Evolutionary conservation across 2,113 vertebrate species (phyloP).

Genomic region (Salvelinus sp.): DNA sequence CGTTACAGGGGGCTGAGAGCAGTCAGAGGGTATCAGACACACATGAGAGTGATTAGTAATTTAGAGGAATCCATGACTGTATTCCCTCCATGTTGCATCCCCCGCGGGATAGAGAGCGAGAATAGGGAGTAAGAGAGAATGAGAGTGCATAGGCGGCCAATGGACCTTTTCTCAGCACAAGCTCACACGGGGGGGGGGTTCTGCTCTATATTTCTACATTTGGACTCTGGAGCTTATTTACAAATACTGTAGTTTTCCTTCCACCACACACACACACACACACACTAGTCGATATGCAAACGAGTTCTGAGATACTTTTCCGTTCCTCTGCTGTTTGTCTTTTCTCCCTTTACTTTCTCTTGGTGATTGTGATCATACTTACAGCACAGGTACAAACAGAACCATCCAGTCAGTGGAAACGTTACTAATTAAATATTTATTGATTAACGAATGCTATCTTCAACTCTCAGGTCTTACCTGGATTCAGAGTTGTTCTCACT

Average conservation of each 20-base stretch:
- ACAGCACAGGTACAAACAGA: neutral
- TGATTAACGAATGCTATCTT: neutral
- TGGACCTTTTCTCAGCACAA: constrained; percentile 26
- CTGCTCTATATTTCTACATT: neutral
- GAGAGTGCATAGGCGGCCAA: neutral
- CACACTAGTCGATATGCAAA: neutral
- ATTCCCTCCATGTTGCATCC: constrained; percentile 53
- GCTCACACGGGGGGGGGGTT: neutral
- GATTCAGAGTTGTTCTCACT: neutral
- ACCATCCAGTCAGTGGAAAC: neutral
- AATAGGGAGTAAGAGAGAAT: neutral
- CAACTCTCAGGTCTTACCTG: neutral
- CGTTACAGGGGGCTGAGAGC: constrained; percentile 28
- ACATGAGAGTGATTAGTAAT: constrained; percentile 94
- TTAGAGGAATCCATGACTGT: constrained; percentile 89
- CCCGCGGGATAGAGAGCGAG: neutral
- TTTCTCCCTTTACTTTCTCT: neutral
- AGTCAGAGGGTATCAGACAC: constrained; percentile 66
- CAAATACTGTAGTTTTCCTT: constrained; percentile 17
- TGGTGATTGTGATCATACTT: neutral
- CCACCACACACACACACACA: neutral
- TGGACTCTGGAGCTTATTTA: constrained; percentile 27
- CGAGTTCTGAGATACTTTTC: neutral
- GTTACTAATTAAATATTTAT: neutral
- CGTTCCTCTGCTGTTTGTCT: neutral